Percentiles rank a stretch among this genome's conserved stretches.
Conservation (phyloP, 2,113 vertebrate species). For the Phyllostomus discolor region DNA sequence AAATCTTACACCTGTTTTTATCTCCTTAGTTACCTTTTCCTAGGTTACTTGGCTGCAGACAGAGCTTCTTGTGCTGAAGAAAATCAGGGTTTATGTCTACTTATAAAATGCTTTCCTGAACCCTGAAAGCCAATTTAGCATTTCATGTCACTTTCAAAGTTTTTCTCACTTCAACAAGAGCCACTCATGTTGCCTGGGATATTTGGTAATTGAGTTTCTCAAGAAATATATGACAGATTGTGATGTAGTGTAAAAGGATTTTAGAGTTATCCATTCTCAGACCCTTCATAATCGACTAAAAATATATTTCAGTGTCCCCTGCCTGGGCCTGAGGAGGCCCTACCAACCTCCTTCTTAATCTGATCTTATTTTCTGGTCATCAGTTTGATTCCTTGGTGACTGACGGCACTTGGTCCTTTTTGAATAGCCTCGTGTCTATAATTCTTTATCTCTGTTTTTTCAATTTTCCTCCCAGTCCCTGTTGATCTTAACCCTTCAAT, state of each 20-base stretch:
- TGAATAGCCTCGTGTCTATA: constrained; percentile 53
- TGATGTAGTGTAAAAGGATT: constrained; percentile 71
- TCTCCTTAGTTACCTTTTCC: background rate
- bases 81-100: constrained; percentile 10
- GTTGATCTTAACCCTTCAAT: constrained; percentile 60
- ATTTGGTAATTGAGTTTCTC: constrained; percentile 62
- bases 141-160: constrained; percentile 57
- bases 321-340: constrained; percentile 25
- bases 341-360: constrained; percentile 59
- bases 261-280: constrained; percentile 55
- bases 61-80: background rate
- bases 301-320: constrained; percentile 55
- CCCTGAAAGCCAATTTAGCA: constrained; percentile 33
- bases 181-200: constrained; percentile 40
- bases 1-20: background rate
- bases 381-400: constrained; percentile 64
- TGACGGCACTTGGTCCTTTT: constrained; percentile 33
- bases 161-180: constrained; percentile 43
- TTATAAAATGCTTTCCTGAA: constrained; percentile 30
- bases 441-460: constrained; percentile 51
- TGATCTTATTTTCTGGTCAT: constrained; percentile 69
- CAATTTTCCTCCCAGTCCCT: constrained; percentile 45
- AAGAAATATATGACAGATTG: constrained; percentile 58
- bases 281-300: constrained; percentile 45
- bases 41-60: background rate